These are phyloP conservation scores for Chaetogeoica ovagalla DNA, from an alignment of 2,888 invertebrate genomes.

Conservation along the genomic window DNA sequence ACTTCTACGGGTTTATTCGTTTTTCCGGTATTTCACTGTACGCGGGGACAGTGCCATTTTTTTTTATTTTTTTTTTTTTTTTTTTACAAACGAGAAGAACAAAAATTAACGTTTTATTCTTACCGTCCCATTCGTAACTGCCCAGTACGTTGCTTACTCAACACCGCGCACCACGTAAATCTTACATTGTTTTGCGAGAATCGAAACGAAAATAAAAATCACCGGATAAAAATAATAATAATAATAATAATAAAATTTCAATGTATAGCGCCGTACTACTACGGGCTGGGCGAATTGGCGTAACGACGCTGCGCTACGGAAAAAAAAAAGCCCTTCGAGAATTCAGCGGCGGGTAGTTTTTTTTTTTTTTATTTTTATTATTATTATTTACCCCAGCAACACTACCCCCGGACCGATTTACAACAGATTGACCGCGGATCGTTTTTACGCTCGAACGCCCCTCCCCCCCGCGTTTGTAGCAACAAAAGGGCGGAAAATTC, in stretches of 20 bases:
- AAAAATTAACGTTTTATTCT: too few relatives aligned
- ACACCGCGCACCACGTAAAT: too few relatives aligned
- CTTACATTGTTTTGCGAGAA: too few relatives aligned
- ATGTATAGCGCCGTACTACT: not conserved
- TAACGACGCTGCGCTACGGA: not conserved
- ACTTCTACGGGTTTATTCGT: too few relatives aligned
- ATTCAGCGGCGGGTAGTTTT: constrained; percentile 37
- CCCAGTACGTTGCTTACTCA: too few relatives aligned
- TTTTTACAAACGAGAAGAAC: too few relatives aligned
- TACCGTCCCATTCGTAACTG: too few relatives aligned
- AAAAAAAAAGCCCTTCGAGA: constrained; percentile 29
- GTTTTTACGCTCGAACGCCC: constrained; percentile 48
- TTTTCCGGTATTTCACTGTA: too few relatives aligned
- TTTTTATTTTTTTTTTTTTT: too few relatives aligned
- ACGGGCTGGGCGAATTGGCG: not conserved
- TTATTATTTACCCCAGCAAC: not conserved
- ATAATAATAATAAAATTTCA: constrained; percentile 17
- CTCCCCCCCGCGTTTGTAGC: constrained; percentile 5
- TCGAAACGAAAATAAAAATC: not conserved
- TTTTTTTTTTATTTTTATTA: not conserved
- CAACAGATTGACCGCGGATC: constrained; percentile 53
- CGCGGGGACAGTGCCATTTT: too few relatives aligned
- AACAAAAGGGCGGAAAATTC: constrained; percentile 53
- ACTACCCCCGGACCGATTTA: constrained; percentile 37
- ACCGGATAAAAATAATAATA: not conserved